Percentiles rank a stretch among this genome's conserved stretches.
These are phyloP conservation scores for Cyprinodon variegatus DNA, from an alignment of 2,113 vertebrate species.

Conservation along the genomic window DNA sequence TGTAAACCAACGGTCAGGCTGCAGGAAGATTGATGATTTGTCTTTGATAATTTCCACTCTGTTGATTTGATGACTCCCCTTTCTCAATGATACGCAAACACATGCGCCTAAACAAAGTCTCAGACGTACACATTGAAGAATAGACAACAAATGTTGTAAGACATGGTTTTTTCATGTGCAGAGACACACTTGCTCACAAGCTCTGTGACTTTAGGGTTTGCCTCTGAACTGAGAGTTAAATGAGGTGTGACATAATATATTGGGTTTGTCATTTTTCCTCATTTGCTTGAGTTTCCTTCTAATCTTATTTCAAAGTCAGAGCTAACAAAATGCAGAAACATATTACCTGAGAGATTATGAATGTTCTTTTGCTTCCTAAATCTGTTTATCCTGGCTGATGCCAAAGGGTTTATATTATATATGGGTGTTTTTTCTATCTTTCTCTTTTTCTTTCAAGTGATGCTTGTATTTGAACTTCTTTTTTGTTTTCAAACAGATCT, in stretches of 20 bases:
- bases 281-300: constrained; percentile 64
- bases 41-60: constrained; percentile 71
- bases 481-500: constrained; percentile 47
- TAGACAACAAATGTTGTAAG: constrained; percentile 15
- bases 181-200: constrained; percentile 7
- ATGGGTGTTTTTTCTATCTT: constrained; percentile 54
- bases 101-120: neutral
- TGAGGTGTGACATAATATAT: constrained; percentile 71
- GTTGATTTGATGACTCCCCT: constrained; percentile 51
- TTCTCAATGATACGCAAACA: constrained; percentile 2
- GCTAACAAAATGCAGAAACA: constrained; percentile 54
- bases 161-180: constrained; percentile 22
- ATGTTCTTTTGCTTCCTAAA: constrained; percentile 25
- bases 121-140: constrained; percentile 31
- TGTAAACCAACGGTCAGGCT: constrained; percentile 56
- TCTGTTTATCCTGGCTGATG: constrained; percentile 37
- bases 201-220: constrained; percentile 22
- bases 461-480: constrained; percentile 45
- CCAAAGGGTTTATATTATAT: constrained; percentile 21
- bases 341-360: constrained; percentile 42
- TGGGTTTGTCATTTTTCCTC: constrained; percentile 73
- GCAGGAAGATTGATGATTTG: constrained; percentile 69
- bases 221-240: constrained; percentile 66
- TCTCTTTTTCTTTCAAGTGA: constrained; percentile 32
- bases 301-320: constrained; percentile 76